These are phyloP conservation scores for Lycia hirtaria DNA, from an alignment of 2,888 invertebrate genomes.

Conservation along the genomic window DNA sequence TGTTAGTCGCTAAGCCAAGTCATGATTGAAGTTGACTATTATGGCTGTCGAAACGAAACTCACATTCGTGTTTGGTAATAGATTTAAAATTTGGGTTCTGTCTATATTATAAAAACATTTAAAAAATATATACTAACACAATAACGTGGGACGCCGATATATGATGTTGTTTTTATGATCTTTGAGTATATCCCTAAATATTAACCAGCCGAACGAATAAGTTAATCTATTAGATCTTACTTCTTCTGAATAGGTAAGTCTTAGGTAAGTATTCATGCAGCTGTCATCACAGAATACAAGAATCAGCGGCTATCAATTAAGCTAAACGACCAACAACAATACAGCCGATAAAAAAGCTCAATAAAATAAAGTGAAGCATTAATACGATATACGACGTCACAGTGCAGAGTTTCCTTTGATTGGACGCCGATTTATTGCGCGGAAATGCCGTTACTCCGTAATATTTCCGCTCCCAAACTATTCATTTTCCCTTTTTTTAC, in stretches of 20 bases:
- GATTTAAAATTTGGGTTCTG: too few species aligned
- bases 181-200: too few species aligned
- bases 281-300: constrained; percentile 7
- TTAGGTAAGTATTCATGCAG: not conserved
- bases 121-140: too few species aligned
- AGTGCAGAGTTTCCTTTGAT: constrained; percentile 79
- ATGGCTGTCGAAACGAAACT: too few species aligned
- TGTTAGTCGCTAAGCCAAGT: too few species aligned
- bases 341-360: constrained; percentile 75
- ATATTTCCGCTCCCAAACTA: constrained; percentile 82
- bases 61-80: too few species aligned
- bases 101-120: too few species aligned
- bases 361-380: constrained; percentile 84
- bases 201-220: too few species aligned
- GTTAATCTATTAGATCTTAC: too few species aligned
- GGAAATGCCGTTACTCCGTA: constrained; percentile 84
- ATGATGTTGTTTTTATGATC: too few species aligned
- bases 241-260: not conserved
- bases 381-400: constrained; percentile 78
- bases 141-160: too few species aligned
- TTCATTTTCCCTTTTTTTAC: constrained; percentile 84
- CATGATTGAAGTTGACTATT: too few species aligned
- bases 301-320: constrained; percentile 49
- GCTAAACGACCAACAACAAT: constrained; percentile 72
- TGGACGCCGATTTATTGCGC: constrained; percentile 85